phyloP scores from a whole-genome alignment of 2,797 vertebrate genomes.

The Babyrousa celebensis region DNA sequence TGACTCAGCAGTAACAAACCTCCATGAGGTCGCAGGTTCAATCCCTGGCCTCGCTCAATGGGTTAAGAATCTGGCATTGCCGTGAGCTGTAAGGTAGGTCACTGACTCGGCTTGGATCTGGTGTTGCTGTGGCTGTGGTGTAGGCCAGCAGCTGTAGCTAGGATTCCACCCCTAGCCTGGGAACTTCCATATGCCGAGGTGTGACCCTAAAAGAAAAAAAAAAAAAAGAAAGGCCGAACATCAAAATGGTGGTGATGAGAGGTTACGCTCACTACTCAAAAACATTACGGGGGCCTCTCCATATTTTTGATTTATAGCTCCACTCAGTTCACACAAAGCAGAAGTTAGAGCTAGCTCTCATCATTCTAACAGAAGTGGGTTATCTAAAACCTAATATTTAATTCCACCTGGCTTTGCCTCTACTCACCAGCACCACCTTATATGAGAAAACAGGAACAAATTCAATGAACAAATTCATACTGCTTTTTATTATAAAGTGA shows the following conservation, averaged over 20 bases:
- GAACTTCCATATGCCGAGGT: too few species aligned
- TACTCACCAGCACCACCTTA: neutral
- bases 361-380: conserved; percentile 26
- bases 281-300: neutral
- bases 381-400: neutral
- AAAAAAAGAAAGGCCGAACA: too few species aligned
- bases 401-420: conserved; percentile 33
- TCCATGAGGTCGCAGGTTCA: too few species aligned
- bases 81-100: too few species aligned
- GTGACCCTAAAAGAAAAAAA: too few species aligned
- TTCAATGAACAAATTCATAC: conserved; percentile 29
- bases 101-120: too few species aligned
- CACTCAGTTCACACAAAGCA: neutral
- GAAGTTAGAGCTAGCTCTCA: conserved; percentile 13
- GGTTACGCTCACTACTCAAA: neutral
- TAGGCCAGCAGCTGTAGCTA: too few species aligned
- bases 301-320: neutral
- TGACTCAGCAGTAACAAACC: too few species aligned
- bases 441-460: conserved; percentile 18
- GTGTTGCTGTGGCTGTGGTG: too few species aligned
- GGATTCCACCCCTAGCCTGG: too few species aligned
- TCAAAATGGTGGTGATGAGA: neutral
- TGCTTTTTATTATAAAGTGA: conserved; percentile 51
- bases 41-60: too few species aligned
- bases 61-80: too few species aligned